A percentile compares a stretch with the other conserved stretches of the same genome.
Conservation (phyloP, 2,113 vertebrate genomes). For the Dicentrarchus labrax region DNA sequence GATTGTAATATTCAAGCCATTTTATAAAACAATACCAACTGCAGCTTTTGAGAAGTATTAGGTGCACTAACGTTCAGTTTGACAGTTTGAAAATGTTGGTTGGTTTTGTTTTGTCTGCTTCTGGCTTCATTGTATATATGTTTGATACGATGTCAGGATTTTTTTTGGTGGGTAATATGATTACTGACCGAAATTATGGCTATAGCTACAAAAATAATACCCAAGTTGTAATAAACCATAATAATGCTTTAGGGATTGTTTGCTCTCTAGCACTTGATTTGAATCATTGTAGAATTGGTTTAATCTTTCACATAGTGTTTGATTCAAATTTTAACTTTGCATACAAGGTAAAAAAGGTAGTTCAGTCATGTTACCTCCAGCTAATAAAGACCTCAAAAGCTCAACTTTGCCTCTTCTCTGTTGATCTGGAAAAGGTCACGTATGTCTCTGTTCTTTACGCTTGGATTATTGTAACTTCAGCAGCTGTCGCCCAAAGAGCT, state of each 20-base stretch:
- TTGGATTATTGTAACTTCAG: not conserved
- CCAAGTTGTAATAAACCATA: not conserved
- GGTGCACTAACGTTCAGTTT: no score
- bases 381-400: not conserved
- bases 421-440: constrained; percentile 13
- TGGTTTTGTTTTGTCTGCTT: no score
- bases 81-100: no score
- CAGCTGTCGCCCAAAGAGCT: not conserved
- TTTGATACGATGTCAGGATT: no score
- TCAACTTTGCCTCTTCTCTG: not conserved
- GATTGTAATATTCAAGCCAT: no score
- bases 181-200: not conserved
- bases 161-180: not conserved
- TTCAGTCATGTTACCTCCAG: constrained; percentile 2
- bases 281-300: not conserved
- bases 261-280: not conserved
- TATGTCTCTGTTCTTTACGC: not conserved
- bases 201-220: not conserved
- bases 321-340: not conserved
- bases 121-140: no score
- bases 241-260: not conserved
- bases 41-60: no score
- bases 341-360: not conserved
- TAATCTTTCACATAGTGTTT: not conserved
- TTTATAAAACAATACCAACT: no score